Evolutionary conservation across 2,797 vertebrate genomes (phyloP).

Genomic region (Vireo griseus): DNA sequence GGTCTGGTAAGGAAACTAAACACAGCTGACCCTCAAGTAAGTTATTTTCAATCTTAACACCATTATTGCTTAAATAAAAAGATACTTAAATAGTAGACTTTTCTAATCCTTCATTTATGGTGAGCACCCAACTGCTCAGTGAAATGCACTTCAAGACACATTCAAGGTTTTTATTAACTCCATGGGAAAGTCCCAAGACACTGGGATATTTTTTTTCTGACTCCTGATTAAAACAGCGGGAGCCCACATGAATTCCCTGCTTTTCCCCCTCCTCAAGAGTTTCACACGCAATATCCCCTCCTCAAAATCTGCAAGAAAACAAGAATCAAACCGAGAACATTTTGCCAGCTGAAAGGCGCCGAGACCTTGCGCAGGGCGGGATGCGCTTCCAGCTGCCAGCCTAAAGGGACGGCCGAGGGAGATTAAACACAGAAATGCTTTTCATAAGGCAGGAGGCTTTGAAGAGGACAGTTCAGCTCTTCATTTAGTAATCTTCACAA

Average conservation of each 20-base stretch:
- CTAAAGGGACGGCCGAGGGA: neutral
- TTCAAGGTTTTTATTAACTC: slow-evolving; percentile 2
- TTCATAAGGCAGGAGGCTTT: slow-evolving; percentile 11
- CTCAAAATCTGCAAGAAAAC: neutral
- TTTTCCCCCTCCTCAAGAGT: neutral
- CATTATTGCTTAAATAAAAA: neutral
- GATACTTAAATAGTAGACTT: neutral
- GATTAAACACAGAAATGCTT: slow-evolving; percentile 44
- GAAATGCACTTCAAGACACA: neutral
- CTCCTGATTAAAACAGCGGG: slow-evolving; percentile 8
- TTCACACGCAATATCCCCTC: neutral
- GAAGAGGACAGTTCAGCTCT: slow-evolving; percentile 51
- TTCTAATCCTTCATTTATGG: neutral
- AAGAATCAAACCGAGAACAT: neutral
- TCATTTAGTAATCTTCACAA: slow-evolving; percentile 49
- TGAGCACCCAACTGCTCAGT: neutral
- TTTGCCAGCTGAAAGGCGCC: neutral
- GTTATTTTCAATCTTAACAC: neutral
- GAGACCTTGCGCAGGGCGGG: neutral
- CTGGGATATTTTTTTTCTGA: neutral
- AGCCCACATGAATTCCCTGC: neutral
- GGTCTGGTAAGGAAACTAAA: neutral
- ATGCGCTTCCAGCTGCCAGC: slow-evolving; percentile 30
- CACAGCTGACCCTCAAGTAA: neutral
- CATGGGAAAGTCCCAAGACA: neutral